phyloP scores from a whole-genome alignment of 2,797 vertebrate species.

The Sphenodon punctatus region DNA sequence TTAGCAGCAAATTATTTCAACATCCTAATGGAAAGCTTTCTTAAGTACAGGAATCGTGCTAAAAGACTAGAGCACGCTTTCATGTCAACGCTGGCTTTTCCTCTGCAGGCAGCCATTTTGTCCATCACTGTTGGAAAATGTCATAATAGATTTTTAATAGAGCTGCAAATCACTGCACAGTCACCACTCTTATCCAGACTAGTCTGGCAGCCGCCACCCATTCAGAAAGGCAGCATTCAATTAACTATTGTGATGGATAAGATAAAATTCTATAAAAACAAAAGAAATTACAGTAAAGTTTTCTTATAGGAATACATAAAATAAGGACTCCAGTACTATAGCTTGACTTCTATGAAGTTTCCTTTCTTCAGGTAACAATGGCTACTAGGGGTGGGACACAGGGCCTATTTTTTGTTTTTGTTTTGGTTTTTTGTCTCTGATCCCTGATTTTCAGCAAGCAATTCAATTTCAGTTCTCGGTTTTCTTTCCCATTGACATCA shows the following conservation, averaged over 20 bases:
- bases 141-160: not conserved
- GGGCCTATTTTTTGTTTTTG: too few relatives aligned
- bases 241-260: fast-evolving
- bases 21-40: not conserved
- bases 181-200: fast-evolving
- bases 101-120: not conserved
- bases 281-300: not conserved
- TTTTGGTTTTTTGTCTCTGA: too few relatives aligned
- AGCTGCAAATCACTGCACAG: not conserved
- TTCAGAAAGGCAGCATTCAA: not conserved
- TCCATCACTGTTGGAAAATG: not conserved
- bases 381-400: too few relatives aligned
- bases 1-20: not conserved
- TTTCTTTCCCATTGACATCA: too few relatives aligned
- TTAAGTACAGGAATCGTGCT: fast-evolving
- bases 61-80: not conserved
- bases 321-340: not conserved
- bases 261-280: not conserved
- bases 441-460: too few relatives aligned
- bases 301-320: not conserved
- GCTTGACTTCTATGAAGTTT: not conserved
- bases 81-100: not conserved
- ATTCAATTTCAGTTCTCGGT: too few relatives aligned
- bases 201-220: not conserved
- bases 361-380: too few relatives aligned